Conservation (phyloP, 2,888 invertebrate species). For the Chrysodeixis includens region DNA sequence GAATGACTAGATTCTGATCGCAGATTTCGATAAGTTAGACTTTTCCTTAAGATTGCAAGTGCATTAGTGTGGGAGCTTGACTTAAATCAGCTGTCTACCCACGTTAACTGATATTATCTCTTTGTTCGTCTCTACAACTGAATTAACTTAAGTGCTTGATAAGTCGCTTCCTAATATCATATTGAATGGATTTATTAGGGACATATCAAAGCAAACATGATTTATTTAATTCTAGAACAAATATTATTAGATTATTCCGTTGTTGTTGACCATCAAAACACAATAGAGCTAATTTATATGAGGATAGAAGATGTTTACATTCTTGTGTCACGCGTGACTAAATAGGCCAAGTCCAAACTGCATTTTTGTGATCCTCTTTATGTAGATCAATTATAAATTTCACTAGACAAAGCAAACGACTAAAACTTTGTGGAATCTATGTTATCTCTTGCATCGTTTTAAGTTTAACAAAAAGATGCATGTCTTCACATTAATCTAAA, state of each 20-base stretch:
- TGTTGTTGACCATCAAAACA: background rate
- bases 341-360: conserved; percentile 4
- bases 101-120: background rate
- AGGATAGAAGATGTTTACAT: conserved; percentile 4
- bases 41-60: conserved; percentile 1
- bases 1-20: background rate
- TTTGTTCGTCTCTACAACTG: background rate
- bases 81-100: background rate
- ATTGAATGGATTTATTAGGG: background rate
- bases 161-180: background rate
- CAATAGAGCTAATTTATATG: background rate
- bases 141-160: conserved; percentile 2
- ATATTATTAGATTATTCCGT: background rate
- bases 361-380: background rate
- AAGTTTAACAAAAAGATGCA: background rate
- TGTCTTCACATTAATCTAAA: no score
- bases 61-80: conserved; percentile 1
- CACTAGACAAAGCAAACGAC: background rate
- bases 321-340: background rate
- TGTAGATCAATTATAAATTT: background rate
- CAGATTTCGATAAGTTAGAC: background rate
- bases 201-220: background rate
- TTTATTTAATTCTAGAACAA: background rate
- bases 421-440: background rate
- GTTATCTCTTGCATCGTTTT: background rate